phyloP scores from a whole-genome alignment of 2,797 vertebrate genomes.

The Glyptemys insculpta region DNA sequence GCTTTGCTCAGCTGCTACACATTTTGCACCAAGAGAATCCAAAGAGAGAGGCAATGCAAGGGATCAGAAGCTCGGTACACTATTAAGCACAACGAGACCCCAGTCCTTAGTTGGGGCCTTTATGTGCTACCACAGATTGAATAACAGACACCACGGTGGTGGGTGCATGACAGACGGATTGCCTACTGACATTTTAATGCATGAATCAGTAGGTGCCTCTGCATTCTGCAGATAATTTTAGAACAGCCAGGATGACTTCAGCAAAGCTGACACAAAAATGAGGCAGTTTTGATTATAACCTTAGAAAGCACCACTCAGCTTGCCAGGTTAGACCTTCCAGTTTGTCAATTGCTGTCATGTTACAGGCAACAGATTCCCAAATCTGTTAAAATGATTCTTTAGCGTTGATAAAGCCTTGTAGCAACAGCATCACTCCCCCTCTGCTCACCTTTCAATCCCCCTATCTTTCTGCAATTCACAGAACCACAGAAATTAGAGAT shows the following conservation, averaged over 20 bases:
- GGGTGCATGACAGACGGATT: background rate
- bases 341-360: background rate
- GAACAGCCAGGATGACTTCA: background rate
- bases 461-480: background rate
- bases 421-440: background rate
- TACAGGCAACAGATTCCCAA: background rate
- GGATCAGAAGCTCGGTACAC: background rate
- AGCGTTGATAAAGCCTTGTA: background rate
- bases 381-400: background rate
- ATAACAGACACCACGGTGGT: background rate
- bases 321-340: background rate
- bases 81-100: fast-evolving
- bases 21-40: background rate
- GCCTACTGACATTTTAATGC: background rate
- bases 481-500: fast-evolving
- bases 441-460: fast-evolving
- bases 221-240: background rate
- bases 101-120: fast-evolving
- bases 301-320: background rate
- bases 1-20: background rate
- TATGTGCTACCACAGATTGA: background rate
- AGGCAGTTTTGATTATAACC: background rate
- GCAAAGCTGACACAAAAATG: background rate
- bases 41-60: background rate
- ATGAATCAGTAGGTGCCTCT: background rate